Evolutionary conservation across 92 coral and sea anemone genomes (phyloP).

Genomic region (Actinostola sp.): DNA sequence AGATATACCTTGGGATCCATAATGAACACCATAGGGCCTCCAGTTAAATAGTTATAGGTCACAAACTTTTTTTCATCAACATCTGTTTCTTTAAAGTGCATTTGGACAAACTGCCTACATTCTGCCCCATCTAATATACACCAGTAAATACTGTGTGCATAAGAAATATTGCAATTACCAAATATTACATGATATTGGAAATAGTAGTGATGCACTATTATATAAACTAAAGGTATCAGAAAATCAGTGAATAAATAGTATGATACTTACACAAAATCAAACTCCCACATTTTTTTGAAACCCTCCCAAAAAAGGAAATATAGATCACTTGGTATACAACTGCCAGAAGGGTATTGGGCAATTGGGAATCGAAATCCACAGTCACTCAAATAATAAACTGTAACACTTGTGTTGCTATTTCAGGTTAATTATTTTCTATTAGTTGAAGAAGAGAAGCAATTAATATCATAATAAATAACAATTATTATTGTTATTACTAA

Average conservation of each 20-base stretch:
- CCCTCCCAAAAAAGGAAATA: constrained; percentile 25
- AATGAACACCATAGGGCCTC: too few relatives aligned
- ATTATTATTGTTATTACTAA: too few relatives aligned
- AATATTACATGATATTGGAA: too few relatives aligned
- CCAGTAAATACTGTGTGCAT: background rate
- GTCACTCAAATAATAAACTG: constrained; percentile 21
- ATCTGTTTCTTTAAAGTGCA: background rate
- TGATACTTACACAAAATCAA: constrained; percentile 12
- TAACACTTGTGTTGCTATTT: background rate
- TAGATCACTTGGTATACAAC: constrained; percentile 10
- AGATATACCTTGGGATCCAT: too few relatives aligned
- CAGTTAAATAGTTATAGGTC: too few relatives aligned
- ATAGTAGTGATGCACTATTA: too few relatives aligned
- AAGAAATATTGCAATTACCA: too few relatives aligned
- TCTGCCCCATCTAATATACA: constrained; percentile 6
- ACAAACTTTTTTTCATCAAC: too few relatives aligned
- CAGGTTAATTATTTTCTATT: background rate
- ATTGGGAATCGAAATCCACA: constrained; percentile 27
- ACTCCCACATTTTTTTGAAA: constrained; percentile 12
- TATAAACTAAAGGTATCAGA: too few relatives aligned
- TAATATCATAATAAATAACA: too few relatives aligned
- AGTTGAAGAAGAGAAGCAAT: too few relatives aligned
- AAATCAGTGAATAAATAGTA: too few relatives aligned
- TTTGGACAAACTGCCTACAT: background rate
- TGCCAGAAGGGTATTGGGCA: constrained; percentile 16